phyloP scores from a whole-genome alignment of 2,888 invertebrate genomes.

The Bombylius major region DNA sequence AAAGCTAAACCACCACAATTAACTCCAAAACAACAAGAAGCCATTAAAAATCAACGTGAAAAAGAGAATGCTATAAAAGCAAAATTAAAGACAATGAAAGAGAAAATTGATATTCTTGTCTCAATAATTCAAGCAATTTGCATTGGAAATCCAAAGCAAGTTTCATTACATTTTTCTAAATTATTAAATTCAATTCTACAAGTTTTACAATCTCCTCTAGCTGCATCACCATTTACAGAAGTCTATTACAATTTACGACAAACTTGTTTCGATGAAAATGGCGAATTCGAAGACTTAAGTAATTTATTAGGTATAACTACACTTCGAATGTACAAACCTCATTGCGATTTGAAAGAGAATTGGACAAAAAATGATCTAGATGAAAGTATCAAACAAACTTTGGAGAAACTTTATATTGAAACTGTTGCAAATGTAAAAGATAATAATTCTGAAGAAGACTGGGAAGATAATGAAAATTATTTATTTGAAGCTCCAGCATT shows the following conservation, averaged over 20 bases:
- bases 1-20: conserved; percentile 59
- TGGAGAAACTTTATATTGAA: conserved; percentile 42
- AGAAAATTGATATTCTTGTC: conserved; percentile 25
- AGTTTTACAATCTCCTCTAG: conserved; percentile 61
- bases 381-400: conserved; percentile 49
- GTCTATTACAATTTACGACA: conserved; percentile 49
- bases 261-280: conserved; percentile 36
- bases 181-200: conserved; percentile 27
- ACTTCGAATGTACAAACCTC: conserved; percentile 61
- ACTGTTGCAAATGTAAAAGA: conserved; percentile 32
- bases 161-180: conserved; percentile 27
- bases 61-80: conserved; percentile 71
- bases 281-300: conserved; percentile 30
- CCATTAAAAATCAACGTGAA: conserved; percentile 69
- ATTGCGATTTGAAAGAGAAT: conserved; percentile 60
- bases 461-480: conserved; percentile 17
- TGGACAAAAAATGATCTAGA: conserved; percentile 64
- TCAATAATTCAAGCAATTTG: conserved; percentile 29
- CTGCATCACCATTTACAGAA: conserved; percentile 52
- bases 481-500: conserved; percentile 53
- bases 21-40: conserved; percentile 85
- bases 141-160: conserved; percentile 26
- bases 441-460: background rate
- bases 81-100: conserved; percentile 47
- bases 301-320: conserved; percentile 58